Percentiles rank a stretch among this genome's conserved stretches.
These are phyloP conservation scores for Nomada flava DNA, from an alignment of 2,888 invertebrate species.

Conservation along the genomic window DNA sequence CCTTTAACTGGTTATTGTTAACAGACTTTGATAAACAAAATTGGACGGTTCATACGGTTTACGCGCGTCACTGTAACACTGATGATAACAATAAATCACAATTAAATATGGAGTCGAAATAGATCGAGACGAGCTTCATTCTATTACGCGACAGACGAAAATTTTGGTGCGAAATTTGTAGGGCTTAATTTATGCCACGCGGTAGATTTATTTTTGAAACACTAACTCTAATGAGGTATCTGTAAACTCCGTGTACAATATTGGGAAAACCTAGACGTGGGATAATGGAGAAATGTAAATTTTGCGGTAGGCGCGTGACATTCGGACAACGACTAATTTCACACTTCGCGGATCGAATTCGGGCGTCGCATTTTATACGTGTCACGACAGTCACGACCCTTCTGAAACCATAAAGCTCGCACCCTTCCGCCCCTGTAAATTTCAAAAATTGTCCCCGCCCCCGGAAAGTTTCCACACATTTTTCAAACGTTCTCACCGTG, in stretches of 20 bases:
- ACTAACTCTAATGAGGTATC: constrained; percentile 9
- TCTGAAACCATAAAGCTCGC: neutral
- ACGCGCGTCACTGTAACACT: neutral
- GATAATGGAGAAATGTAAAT: constrained; percentile 56
- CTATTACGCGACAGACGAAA: too few relatives aligned
- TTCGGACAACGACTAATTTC: constrained; percentile 57
- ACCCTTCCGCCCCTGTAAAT: neutral
- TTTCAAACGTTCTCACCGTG: neutral
- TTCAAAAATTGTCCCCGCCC: neutral
- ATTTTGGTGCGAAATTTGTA: neutral
- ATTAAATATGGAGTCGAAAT: neutral
- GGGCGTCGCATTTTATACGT: constrained; percentile 43
- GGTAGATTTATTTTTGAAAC: neutral
- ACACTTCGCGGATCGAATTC: constrained; percentile 58
- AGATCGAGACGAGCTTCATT: neutral
- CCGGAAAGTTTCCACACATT: neutral
- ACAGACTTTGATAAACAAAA: neutral
- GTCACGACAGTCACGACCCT: constrained; percentile 21
- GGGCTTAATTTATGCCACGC: neutral
- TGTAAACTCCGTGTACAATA: neutral
- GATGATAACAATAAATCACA: neutral
- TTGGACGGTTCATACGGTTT: neutral
- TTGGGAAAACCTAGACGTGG: constrained; percentile 14
- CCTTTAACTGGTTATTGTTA: constrained; percentile 8
- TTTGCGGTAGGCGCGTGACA: constrained; percentile 30